Conservation (phyloP, 2,113 vertebrate genomes). For the Hiodon alosoides region DNA sequence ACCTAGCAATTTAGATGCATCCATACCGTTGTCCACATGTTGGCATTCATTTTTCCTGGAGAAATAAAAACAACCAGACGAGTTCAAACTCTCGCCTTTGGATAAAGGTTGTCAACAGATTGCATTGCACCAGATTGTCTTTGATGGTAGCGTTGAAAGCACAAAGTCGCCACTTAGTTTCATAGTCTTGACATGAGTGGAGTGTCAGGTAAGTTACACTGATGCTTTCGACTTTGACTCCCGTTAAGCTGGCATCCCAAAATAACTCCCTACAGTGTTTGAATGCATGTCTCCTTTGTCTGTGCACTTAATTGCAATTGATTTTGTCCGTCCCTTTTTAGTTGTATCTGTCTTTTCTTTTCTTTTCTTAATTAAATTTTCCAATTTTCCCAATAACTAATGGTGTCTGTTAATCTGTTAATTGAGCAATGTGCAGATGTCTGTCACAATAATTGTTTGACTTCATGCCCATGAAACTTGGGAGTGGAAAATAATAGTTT, state of each 20-base stretch:
- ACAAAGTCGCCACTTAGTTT: background rate
- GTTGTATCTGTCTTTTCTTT: constrained; percentile 45
- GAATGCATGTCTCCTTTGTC: constrained; percentile 61
- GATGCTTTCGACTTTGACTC: constrained; percentile 61
- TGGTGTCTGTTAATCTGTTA: background rate
- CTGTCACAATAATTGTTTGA: background rate
- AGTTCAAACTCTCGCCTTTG: background rate
- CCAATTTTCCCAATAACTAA: background rate
- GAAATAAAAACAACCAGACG: background rate
- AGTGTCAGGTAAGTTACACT: constrained; percentile 44
- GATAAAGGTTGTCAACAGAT: background rate
- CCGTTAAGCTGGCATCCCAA: constrained; percentile 41
- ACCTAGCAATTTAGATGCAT: constrained; percentile 3
- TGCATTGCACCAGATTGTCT: constrained; percentile 4
- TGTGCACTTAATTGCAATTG: constrained; percentile 62
- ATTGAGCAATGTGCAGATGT: background rate
- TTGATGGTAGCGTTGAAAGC: constrained; percentile 7
- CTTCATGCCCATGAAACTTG: constrained; percentile 11
- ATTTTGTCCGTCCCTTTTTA: constrained; percentile 53
- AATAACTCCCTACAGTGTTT: constrained; percentile 41
- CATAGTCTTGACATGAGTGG: constrained; percentile 37
- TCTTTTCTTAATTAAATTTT: constrained; percentile 15
- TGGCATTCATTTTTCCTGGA: constrained; percentile 7
- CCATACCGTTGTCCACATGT: constrained; percentile 1
- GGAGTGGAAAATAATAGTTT: background rate